A percentile compares a stretch with the other conserved stretches of the same genome.
These are phyloP conservation scores for Odobenus rosmarus DNA, from an alignment of 2,113 vertebrate species.

Conservation along the genomic window DNA sequence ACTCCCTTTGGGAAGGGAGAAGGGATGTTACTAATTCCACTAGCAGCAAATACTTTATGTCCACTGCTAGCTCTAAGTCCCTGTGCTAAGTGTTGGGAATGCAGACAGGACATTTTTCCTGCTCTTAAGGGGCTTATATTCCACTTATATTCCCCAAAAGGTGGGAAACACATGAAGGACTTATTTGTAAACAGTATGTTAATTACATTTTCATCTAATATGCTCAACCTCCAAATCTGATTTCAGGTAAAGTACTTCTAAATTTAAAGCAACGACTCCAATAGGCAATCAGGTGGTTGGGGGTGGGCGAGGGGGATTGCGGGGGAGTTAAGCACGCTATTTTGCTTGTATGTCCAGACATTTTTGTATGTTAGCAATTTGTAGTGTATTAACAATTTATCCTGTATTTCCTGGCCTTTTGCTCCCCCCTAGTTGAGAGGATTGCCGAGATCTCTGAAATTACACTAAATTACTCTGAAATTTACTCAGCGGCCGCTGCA, in stretches of 20 bases:
- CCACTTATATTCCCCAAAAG: background rate
- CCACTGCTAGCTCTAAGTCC: background rate
- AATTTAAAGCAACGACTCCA: background rate
- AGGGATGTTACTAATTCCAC: background rate
- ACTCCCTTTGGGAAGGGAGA: background rate
- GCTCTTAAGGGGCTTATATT: background rate
- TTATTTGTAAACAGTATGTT: background rate
- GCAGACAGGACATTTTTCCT: background rate
- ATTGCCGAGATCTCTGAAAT: background rate
- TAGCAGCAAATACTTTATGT: background rate
- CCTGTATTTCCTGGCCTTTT: background rate
- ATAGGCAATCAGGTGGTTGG: background rate
- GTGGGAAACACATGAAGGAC: background rate
- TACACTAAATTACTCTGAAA: background rate
- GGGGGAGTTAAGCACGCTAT: background rate
- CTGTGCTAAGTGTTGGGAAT: background rate
- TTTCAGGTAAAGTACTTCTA: background rate
- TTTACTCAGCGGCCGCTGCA: background rate
- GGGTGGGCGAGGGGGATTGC: accelerated
- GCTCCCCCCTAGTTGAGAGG: background rate
- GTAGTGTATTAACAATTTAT: background rate
- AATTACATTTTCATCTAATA: slow-evolving; percentile 42
- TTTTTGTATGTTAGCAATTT: background rate
- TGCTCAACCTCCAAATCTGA: background rate
- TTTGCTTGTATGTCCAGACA: background rate